Evolutionary conservation across 2,797 vertebrate genomes (phyloP), one percentile per base, ranked within the genome.

Genomic region (Monodelphis domestica): DNA sequence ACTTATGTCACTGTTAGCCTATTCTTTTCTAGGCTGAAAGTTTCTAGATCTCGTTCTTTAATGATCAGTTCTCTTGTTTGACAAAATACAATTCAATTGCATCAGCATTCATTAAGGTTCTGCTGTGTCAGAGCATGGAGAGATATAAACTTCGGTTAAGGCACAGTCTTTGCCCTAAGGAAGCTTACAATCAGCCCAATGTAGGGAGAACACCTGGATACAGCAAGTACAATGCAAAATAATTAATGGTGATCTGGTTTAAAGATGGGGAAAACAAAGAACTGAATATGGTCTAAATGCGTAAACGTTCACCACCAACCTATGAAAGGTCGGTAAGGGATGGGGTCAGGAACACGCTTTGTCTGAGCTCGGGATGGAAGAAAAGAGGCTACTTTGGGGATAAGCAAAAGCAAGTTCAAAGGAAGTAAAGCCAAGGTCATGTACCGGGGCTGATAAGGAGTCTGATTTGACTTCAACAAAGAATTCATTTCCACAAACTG

Each of bases 11-110:
- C 21, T 90, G 4, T 92, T 78, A 12, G 88, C 56, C 29, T 89
- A 91, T 91, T 94, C 2, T 51, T 54, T 89, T 93, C 53, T 89
- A 1, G 50, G 0, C 38, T 93, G 17, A 89, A 95, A 92, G 21
- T 21, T 53, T 3, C 63, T 56, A 93, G 90, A 78, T 1, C 52
- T 63, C 56, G 10, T 94, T 89, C 90, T 21, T 87, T 94, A 92
- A 90, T 89, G 91, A 38, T 63, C 91, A 92, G 12, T 59, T 56
- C 33, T 45, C 1, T 90, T 94, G 33, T n/a, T 70, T 70, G 33
- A n/a, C 12, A 59, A 70, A 70, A 38, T 70, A 7, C 15, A 70
- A n/a, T 70, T n/a, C 59, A 70, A n/a, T n/a, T 70, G 33, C 33
- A 17, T 38, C 17, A n/a, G n/a, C 33, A 70, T 70, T n/a, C 63